Percentiles rank a stretch among this genome's conserved stretches.
These are phyloP conservation scores for Galbula dea DNA, from an alignment of 2,113 vertebrate species.

Conservation along the genomic window DNA sequence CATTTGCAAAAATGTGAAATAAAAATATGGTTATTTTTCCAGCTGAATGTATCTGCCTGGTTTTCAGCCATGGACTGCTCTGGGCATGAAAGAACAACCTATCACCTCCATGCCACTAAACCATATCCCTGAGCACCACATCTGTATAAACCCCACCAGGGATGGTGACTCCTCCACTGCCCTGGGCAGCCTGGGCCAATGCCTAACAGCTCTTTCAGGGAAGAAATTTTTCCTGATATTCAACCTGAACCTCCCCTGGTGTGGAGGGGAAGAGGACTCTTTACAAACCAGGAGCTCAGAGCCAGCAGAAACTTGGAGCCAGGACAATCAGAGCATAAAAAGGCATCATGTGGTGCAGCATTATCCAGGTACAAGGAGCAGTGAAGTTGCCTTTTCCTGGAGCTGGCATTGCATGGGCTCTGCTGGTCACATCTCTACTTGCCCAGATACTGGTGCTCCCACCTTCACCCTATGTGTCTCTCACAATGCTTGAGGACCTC, in stretches of 20 bases:
- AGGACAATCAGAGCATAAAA: neutral
- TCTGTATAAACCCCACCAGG: too few species aligned
- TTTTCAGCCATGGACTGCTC: neutral
- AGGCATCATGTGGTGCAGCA: neutral
- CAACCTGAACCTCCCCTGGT: too few species aligned
- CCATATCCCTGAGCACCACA: too few species aligned
- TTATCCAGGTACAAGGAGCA: neutral
- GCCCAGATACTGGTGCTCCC: neutral
- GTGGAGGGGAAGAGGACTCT: neutral
- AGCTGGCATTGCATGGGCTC: fast-evolving
- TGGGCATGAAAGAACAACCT: neutral
- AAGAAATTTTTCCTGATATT: too few species aligned
- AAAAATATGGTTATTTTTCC: conserved; percentile 4
- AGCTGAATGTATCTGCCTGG: neutral
- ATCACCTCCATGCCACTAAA: too few species aligned
- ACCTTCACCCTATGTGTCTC: neutral
- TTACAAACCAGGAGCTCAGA: neutral
- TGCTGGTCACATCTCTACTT: neutral
- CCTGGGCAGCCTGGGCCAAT: too few species aligned
- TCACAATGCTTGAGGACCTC: neutral
- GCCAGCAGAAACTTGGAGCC: neutral
- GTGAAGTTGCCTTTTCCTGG: neutral
- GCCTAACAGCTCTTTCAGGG: too few species aligned
- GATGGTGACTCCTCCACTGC: too few species aligned
- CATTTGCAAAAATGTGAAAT: neutral